These are phyloP conservation scores for Nomada fabriciana DNA, from an alignment of 2,888 invertebrate genomes.

Conservation along the genomic window DNA sequence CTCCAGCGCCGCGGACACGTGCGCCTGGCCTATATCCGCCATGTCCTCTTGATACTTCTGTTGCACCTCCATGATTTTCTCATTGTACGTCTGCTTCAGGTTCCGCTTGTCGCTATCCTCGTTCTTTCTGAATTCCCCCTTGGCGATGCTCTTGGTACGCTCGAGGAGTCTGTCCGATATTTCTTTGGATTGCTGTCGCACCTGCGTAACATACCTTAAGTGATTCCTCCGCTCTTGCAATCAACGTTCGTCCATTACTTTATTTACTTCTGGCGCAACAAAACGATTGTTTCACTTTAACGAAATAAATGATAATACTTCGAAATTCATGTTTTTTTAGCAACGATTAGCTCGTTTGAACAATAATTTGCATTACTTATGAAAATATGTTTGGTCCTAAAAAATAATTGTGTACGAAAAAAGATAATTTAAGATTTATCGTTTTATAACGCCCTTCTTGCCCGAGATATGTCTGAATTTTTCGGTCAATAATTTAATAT, in stretches of 20 bases:
- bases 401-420: too few species aligned
- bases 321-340: too few species aligned
- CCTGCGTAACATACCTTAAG: conserved; percentile 81
- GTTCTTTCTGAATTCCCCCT: conserved; percentile 85
- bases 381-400: too few species aligned
- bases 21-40: conserved; percentile 85
- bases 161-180: conserved; percentile 86
- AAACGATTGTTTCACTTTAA: conserved; percentile 21
- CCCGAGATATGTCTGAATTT: not conserved
- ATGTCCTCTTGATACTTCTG: conserved; percentile 85
- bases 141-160: conserved; percentile 85
- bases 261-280: conserved; percentile 6
- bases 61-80: conserved; percentile 85
- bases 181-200: conserved; percentile 87
- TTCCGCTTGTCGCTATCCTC: conserved; percentile 85
- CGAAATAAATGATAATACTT: too few species aligned
- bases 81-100: conserved; percentile 85
- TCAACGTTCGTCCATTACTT: not conserved
- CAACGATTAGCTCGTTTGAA: too few species aligned
- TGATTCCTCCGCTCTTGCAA: conserved; percentile 5
- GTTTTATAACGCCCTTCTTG: not conserved
- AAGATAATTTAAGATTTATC: too few species aligned
- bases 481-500: conserved; percentile 15
- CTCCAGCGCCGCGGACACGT: conserved; percentile 83
- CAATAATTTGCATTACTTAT: too few species aligned